Evolutionary conservation across 2,113 vertebrate genomes (phyloP).

Genomic region (Alouatta palliata): DNA sequence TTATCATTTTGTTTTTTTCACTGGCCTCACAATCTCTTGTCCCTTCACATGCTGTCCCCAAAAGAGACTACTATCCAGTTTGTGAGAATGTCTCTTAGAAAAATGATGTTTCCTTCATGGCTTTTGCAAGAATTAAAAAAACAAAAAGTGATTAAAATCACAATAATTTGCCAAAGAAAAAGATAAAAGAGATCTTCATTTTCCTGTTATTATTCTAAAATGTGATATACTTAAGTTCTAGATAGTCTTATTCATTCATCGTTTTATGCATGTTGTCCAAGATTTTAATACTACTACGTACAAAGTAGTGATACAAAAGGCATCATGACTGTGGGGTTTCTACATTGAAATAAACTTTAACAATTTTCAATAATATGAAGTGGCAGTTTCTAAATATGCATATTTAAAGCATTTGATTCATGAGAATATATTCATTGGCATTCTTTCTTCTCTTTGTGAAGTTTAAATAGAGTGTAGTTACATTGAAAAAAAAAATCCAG

Average conservation of each 20-base stretch:
- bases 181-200: background rate
- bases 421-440: background rate
- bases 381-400: slow-evolving; percentile 18
- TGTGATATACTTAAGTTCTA: background rate
- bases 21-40: background rate
- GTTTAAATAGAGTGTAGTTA: background rate
- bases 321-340: background rate
- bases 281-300: slow-evolving; percentile 28
- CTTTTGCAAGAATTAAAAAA: background rate
- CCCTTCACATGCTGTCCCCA: background rate
- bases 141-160: slow-evolving; percentile 30
- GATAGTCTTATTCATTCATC: slow-evolving; percentile 33
- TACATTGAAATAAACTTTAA: slow-evolving; percentile 34
- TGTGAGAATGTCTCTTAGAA: background rate
- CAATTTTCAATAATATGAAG: background rate
- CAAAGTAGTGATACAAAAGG: background rate
- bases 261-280: background rate
- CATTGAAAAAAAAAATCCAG: background rate
- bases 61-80: background rate
- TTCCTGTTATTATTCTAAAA: background rate
- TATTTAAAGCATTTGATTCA: slow-evolving; percentile 15
- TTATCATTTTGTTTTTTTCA: background rate
- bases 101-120: background rate
- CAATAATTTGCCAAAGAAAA: slow-evolving; percentile 25
- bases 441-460: background rate